Evolutionary conservation across 1,140 invertebrate genomes (phyloP), one percentile per base, ranked within the genome.

Genomic region (Campodea augens): DNA sequence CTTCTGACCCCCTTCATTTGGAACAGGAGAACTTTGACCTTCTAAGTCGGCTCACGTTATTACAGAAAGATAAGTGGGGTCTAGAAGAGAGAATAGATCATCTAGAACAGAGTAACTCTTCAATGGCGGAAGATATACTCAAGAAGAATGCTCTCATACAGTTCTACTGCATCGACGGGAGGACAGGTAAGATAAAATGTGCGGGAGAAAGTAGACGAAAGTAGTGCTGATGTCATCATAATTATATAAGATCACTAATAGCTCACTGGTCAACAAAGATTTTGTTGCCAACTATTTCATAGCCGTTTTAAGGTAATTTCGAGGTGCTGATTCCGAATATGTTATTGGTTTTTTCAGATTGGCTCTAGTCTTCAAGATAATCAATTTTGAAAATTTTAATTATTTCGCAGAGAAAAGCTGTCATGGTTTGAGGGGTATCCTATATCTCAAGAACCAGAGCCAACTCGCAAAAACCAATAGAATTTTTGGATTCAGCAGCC

Each of bases 51-150:
- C 40, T 72, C 4, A 56, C 60, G 18, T 47, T 51, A 10, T 46
- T 70, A 5, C 68, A 70, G 49, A 61, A 70, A 49, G 59, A 70
- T 38, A 70, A 69, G 27, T 69, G 66, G 64, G 55, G 53, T 25
- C 47, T 71, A 19, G 69, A 70, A 44, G 70, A 72, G 50, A 66
- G 65, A 58, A 58, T 71, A 2, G 55, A 59, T 27, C 66, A 70
- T 49, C 51, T 72, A 32, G 69, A 72, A 53, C 57, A 59, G 25
- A 66, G 65, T 44, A 68, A 60, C 49, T 59, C 64, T 42, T 64
- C 68, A 3, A 67, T 72, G 64, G 65, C 65, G n/a, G 65, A 71
- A 32, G 70, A 72, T 51, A 49, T 72, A 4, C 46, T 68, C 13
- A 55, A 60, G 37, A 72, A 71, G 51, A 59, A 64, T 13, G 61